A percentile compares a stretch with the other conserved stretches of the same genome.
phyloP scores from a whole-genome alignment of 1,140 invertebrate genomes.

The Pseudoatta argentina region DNA sequence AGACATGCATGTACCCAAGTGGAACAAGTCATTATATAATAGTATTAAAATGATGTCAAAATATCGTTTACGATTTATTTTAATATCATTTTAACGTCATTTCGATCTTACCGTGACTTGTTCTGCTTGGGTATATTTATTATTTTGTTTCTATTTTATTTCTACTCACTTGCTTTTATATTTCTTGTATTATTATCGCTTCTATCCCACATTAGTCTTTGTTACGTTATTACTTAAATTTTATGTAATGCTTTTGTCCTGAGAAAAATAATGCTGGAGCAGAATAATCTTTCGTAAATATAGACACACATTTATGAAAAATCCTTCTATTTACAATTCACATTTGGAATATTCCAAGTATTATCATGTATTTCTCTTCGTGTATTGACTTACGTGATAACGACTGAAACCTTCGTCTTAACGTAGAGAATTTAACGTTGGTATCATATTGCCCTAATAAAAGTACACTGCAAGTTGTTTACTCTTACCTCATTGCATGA shows the following conservation, averaged over 20 bases:
- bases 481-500: constrained; percentile 7
- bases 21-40: too few relatives aligned
- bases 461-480: not conserved
- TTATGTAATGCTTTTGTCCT: not conserved
- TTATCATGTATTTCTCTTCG: not conserved
- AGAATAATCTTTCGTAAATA: not conserved
- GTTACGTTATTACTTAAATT: not conserved
- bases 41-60: too few relatives aligned
- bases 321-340: not conserved
- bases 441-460: not conserved
- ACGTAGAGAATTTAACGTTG: not conserved
- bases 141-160: not conserved
- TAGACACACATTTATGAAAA: constrained; percentile 7
- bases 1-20: too few relatives aligned
- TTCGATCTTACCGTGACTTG: too few relatives aligned
- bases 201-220: not conserved
- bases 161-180: not conserved
- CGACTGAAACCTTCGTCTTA: not conserved
- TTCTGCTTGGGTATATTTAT: not conserved
- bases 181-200: not conserved
- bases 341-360: not conserved
- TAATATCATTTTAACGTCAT: too few relatives aligned
- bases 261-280: not conserved
- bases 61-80: too few relatives aligned
- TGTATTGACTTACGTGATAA: constrained; percentile 1